A percentile compares a stretch with the other conserved stretches of the same genome.
phyloP scores from a whole-genome alignment of 2,797 vertebrate genomes.

The Chelidonichthys spinosus region DNA sequence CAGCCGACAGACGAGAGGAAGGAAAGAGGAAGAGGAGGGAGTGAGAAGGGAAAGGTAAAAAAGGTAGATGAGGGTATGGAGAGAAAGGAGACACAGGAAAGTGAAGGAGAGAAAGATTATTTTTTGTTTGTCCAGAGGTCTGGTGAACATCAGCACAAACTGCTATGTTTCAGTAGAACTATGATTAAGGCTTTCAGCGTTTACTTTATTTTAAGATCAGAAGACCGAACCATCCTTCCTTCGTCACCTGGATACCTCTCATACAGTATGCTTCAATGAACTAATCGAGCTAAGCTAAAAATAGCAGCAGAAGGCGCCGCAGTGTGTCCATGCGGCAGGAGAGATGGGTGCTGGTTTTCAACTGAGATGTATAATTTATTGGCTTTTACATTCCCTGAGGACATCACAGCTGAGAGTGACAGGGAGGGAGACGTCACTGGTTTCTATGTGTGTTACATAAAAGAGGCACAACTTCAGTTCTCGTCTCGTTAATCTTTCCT shows the following conservation, averaged over 20 bases:
- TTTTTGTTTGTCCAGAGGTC: slow-evolving; percentile 46
- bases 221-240: slow-evolving; percentile 13
- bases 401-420: slow-evolving; percentile 31
- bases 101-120: slow-evolving; percentile 82
- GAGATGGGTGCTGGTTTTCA: slow-evolving; percentile 15
- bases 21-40: slow-evolving; percentile 53
- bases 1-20: slow-evolving; percentile 78
- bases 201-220: slow-evolving; percentile 6
- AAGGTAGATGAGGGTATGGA: slow-evolving; percentile 63
- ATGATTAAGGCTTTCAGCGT: not conserved
- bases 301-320: slow-evolving; percentile 38
- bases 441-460: slow-evolving; percentile 6
- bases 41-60: slow-evolving; percentile 59
- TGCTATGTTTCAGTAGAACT: not conserved
- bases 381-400: slow-evolving; percentile 50
- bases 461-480: slow-evolving; percentile 7
- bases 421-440: not conserved
- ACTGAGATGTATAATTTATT: slow-evolving; percentile 65
- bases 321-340: slow-evolving; percentile 18
- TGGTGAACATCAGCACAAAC: slow-evolving; percentile 48
- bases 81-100: slow-evolving; percentile 70
- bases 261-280: slow-evolving; percentile 22
- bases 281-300: slow-evolving; percentile 37
- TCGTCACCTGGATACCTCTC: slow-evolving; percentile 42
- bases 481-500: slow-evolving; percentile 21